Percentiles rank a stretch among this genome's conserved stretches.
Conservation (phyloP, 2,113 vertebrate species). For the Perca schrenkii region DNA sequence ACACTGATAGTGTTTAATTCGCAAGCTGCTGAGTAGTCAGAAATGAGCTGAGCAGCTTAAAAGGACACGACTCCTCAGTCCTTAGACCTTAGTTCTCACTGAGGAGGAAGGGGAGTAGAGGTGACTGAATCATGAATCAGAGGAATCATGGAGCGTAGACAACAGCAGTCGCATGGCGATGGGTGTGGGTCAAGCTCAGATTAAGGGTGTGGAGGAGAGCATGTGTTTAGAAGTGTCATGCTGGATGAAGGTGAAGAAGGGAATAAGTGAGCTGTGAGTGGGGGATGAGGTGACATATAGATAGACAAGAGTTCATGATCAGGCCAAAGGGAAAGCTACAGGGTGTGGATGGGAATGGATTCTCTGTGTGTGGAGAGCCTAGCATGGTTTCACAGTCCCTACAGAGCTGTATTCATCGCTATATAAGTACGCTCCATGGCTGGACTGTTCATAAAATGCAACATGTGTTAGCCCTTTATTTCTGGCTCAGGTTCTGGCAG, state of each 20-base stretch:
- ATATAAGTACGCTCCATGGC: slow-evolving; percentile 36
- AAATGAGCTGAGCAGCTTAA: slow-evolving; percentile 24
- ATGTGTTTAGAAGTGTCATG: slow-evolving; percentile 30
- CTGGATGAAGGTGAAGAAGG: slow-evolving; percentile 42
- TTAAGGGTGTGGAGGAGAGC: slow-evolving; percentile 21
- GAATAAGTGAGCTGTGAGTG: slow-evolving; percentile 18
- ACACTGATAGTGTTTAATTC: not conserved
- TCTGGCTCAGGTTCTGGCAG: slow-evolving; percentile 67
- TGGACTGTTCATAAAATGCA: slow-evolving; percentile 67
- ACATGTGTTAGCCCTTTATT: slow-evolving; percentile 79
- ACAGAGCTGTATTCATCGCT: slow-evolving; percentile 50
- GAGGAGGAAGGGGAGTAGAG: slow-evolving; percentile 24
- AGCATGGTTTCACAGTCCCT: slow-evolving; percentile 61
- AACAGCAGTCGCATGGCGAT: not conserved
- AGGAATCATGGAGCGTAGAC: not conserved
- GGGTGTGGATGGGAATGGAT: slow-evolving; percentile 51
- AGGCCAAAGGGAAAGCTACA: slow-evolving; percentile 18
- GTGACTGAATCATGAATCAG: slow-evolving; percentile 12
- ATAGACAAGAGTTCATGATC: slow-evolving; percentile 22
- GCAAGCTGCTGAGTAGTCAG: slow-evolving; percentile 39
- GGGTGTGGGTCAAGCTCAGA: slow-evolving; percentile 24
- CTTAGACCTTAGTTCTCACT: slow-evolving; percentile 1
- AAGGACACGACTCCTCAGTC: slow-evolving; percentile 7
- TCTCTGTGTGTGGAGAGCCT: slow-evolving; percentile 24
- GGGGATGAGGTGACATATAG: slow-evolving; percentile 19